Base-by-base conservation (phyloP, 2,797 vertebrate genomes). In the Melanotaenia boesemani region DNA sequence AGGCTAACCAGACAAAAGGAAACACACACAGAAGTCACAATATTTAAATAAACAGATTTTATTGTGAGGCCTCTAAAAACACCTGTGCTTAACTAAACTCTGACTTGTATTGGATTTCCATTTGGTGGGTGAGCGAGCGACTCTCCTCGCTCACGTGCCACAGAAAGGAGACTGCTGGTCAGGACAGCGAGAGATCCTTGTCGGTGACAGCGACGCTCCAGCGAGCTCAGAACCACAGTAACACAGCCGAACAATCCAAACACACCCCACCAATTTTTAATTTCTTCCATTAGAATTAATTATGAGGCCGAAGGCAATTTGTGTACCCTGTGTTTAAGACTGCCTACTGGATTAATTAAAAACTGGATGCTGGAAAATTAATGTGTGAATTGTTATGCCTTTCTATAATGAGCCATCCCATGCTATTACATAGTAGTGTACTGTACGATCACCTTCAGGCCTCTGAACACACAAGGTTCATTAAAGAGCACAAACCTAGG, bases 331-430 rank as follows among this genome's bases (percentile, higher is more conserved):
- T 91, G 94, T 94, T 94, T 95, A 96, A 96, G 94, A 93, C 91
- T 95, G 94, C 94, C 95, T 94, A 93, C 91, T 95, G 94, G 93
- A 95, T 95, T 96, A 96, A 97, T 96, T 97, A 95, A 96, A 96
- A 97, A 95, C 90, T 96, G 95, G 84, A 95, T 94, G 94, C 92
- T 93, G 93, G 92, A 96, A 96, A 95, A 95, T 91, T 93, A 96
- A 96, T 96, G 92, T 91, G 93, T 94, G 94, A 96, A 95, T 94
- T 93, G 87, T 92, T 95, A 93, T 93, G 83, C 95, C 92, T 92
- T 76, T 84, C 93, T 94, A 95, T 95, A 96, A 96, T 95, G 94
- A 96, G 93, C 92, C 92, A 92, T 95, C 93, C 91, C 92, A 89
- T 93, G 92, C 93, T 92, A 95, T 95, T 94, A 95, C 92, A 94